A percentile compares a stretch with the other conserved stretches of the same genome.
phyloP scores from a whole-genome alignment of 2,797 vertebrate genomes.

The Channa striata region DNA sequence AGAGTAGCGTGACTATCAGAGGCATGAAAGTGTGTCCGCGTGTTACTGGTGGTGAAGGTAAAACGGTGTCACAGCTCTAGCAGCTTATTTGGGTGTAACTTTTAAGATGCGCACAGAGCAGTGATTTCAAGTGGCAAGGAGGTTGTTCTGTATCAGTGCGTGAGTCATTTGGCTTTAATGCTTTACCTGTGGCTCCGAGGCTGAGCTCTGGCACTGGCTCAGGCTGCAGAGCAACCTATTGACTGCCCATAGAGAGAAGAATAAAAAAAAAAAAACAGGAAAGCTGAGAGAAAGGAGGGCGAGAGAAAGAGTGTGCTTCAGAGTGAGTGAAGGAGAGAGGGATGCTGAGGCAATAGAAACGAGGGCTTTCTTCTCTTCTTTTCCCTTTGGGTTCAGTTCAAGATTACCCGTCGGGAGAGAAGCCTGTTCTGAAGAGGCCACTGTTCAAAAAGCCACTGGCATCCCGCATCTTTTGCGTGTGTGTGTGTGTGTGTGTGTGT shows the following conservation, averaged over 20 bases:
- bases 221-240: constrained; percentile 59
- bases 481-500: constrained; percentile 29
- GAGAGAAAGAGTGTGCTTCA: constrained; percentile 17
- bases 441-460: constrained; percentile 56
- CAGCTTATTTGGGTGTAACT: constrained; percentile 50
- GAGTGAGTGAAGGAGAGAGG: constrained; percentile 11
- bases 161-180: constrained; percentile 67
- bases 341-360: constrained; percentile 46
- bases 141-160: constrained; percentile 63
- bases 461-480: constrained; percentile 42
- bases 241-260: constrained; percentile 30
- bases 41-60: constrained; percentile 36
- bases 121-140: constrained; percentile 55
- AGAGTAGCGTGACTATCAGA: constrained; percentile 35
- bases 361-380: constrained; percentile 57
- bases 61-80: constrained; percentile 33
- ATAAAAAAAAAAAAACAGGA: neutral
- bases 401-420: constrained; percentile 55
- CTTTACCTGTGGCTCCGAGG: constrained; percentile 68
- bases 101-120: constrained; percentile 31
- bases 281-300: neutral
- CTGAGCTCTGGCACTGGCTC: constrained; percentile 56
- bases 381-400: constrained; percentile 63
- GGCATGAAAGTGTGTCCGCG: constrained; percentile 55
- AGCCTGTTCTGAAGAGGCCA: constrained; percentile 64